phyloP scores from a whole-genome alignment of 2,797 vertebrate genomes.

The Chromobotia macracanthus region DNA sequence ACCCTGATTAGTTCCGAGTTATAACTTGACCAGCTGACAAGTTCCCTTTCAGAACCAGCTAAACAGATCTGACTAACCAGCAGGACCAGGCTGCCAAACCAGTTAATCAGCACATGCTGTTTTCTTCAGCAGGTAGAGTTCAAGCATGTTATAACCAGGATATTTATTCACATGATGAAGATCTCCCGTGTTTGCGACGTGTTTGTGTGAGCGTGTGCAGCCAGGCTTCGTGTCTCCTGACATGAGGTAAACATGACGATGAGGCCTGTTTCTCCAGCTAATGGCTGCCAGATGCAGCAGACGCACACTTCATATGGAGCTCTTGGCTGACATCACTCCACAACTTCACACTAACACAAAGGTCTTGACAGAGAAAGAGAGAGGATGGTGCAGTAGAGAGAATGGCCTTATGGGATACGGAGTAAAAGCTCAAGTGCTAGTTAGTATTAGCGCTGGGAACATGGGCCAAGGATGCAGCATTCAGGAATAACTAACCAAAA shows the following conservation, averaged over 20 bases:
- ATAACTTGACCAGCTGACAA: too few species aligned
- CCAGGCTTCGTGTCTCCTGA: conserved; percentile 63
- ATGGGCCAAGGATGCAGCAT: too few species aligned
- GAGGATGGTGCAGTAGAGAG: background rate
- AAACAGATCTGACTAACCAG: too few species aligned
- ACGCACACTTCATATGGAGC: conserved; percentile 61
- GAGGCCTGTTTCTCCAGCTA: conserved; percentile 70
- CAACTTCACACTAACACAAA: conserved; percentile 33
- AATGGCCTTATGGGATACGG: background rate
- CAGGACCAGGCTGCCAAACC: background rate
- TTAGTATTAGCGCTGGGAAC: too few species aligned
- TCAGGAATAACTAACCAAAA: too few species aligned
- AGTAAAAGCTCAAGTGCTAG: background rate
- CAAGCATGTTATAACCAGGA: background rate
- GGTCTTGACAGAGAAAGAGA: background rate
- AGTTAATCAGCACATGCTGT: background rate
- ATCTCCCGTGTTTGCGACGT: background rate
- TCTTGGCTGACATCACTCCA: conserved; percentile 54
- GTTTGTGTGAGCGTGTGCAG: background rate
- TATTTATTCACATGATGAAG: background rate
- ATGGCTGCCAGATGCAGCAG: conserved; percentile 73
- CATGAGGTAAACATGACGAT: conserved; percentile 69
- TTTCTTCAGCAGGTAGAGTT: background rate
- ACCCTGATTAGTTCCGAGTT: too few species aligned
- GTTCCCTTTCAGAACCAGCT: too few species aligned